A percentile compares a stretch with the other conserved stretches of the same genome.
phyloP scores from a whole-genome alignment of 2,113 vertebrate species.

The Periophthalmodon schlosseri region DNA sequence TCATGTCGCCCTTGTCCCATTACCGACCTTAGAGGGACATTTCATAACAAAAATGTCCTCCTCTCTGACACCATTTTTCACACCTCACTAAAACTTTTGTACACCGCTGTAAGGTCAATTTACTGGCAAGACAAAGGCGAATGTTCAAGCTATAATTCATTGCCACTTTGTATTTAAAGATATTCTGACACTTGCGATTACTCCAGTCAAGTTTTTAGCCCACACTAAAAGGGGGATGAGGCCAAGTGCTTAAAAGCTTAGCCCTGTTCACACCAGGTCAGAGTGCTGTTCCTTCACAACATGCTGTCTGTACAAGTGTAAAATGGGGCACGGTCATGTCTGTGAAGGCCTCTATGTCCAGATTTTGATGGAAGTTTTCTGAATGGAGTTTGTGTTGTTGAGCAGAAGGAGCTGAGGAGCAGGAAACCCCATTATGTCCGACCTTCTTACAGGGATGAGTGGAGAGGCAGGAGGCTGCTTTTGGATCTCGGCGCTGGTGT shows the following conservation, averaged over 20 bases:
- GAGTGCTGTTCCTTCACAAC: conserved; percentile 32
- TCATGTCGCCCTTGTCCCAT: background rate
- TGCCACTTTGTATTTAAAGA: conserved; percentile 21
- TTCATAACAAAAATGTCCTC: conserved; percentile 36
- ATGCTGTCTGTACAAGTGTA: conserved; percentile 42
- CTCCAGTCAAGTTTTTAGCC: conserved; percentile 31
- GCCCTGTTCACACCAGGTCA: conserved; percentile 48
- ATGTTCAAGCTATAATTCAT: conserved; percentile 27
- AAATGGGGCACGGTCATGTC: conserved; percentile 46
- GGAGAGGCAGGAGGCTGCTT: conserved; percentile 59
- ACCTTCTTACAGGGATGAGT: conserved; percentile 72
- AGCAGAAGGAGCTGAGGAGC: conserved; percentile 53
- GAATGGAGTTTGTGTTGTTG: conserved; percentile 49
- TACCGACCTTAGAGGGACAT: background rate
- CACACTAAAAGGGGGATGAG: conserved; percentile 9
- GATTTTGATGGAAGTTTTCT: conserved; percentile 56
- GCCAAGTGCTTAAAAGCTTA: conserved; percentile 52
- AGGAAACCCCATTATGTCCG: conserved; percentile 71
- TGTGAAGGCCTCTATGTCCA: conserved; percentile 5
- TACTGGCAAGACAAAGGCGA: conserved; percentile 17
- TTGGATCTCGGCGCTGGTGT: conserved; percentile 41
- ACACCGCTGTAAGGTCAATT: background rate
- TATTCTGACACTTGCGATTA: conserved; percentile 18
- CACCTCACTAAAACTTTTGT: background rate
- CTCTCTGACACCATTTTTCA: conserved; percentile 22